Base-by-base conservation (phyloP, 2,888 invertebrate genomes). In the Microchrysa polita region DNA sequence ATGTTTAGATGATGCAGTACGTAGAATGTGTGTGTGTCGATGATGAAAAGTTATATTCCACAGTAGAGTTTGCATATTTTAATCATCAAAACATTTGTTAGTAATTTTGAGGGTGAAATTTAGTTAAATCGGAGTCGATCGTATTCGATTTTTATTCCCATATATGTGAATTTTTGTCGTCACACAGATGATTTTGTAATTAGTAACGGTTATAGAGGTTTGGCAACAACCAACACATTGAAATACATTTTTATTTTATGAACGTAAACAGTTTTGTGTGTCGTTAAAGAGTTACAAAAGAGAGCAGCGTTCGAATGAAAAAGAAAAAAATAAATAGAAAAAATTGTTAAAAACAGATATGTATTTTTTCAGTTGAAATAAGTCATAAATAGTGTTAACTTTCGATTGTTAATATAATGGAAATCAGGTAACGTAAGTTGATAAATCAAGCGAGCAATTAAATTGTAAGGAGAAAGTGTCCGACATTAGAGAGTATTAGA, bases 271-370 rank as follows among this genome's bases (percentile, higher is more conserved):
- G n/a, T 44, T 71, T 42, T 67, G 55, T 59, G 55, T 57, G 34
- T 57, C 22, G 42, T 72, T 72, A 69, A 57, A 40, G 2, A 65
- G 55, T 55, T 69, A 69, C 40, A 69, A 40, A 69, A 69, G 63
- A 78, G 78, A 79, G 79, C 79, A 78, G 79, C 79, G 78, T 78
- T 78, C 77, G 77, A 79, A 79, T 77, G 72, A 34, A 72, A 74
- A 55, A 79, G 78, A 77, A 79, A 78, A 78, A 77, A 78, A 77
- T 48, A 79, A 78, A 78, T 22, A 77, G 77, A 79, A 77, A 78
- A 77, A 78, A 78, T 78, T 77, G 76, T 78, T 77, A 78, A 77
- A 34, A 67, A 74, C 23, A 77, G 73, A 76, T 77, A 74, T n/a
- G n/a, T n/a, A n/a, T n/a, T n/a, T 74, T 74, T 34, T 34, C 74